Evolutionary conservation across 2,888 invertebrate species (phyloP), one percentile per base, ranked within the genome.

Genomic region (Graphium colonna): DNA sequence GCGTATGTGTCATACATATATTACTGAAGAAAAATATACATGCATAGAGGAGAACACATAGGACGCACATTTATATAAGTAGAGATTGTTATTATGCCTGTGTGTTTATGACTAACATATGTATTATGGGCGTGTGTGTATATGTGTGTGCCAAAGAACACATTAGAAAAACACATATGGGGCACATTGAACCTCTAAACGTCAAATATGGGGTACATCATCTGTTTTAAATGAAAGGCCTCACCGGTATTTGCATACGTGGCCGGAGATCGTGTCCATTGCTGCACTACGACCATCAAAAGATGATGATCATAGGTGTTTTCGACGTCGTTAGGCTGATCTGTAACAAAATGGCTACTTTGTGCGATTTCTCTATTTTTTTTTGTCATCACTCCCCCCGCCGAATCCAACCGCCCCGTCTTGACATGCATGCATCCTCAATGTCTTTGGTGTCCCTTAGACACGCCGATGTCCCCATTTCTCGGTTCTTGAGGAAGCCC

Each of bases 231-330:
- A 79, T 71, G 75, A 66, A 82, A 77, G 77, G 69, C 82, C 87
- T 87, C 87, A 88, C 87, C 87, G 83, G 79, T 85, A 75, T 76
- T 69, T 73, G 70, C 71, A 65, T 65, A 67, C 31, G 86, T 79
- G 74, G 87, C 78, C 86, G 84, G 86, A 71, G 83, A 77, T 73
- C 77, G 72, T 72, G 78, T 84, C 87, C 85, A 81, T 81, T 83
- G 81, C 85, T 83, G 84, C 85, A 79, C 82, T 82, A 75, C 71
- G 76, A 88, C 80, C 87, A 89, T 89, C 89, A 89, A 88, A 89
- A 88, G 85, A 89, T 89, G 84, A 89, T 89, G 82, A 89, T 87
- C 89, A 89, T 89, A 63, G 89, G 89, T 80, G 89, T 89, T 89
- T 89, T 89, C 85, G 89, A 89, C 79, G 89, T 89, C 78, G 89